Evolutionary conservation across 2,888 invertebrate species (phyloP), one percentile per base, ranked within the genome.

Genomic region (Camponotus fellah): DNA sequence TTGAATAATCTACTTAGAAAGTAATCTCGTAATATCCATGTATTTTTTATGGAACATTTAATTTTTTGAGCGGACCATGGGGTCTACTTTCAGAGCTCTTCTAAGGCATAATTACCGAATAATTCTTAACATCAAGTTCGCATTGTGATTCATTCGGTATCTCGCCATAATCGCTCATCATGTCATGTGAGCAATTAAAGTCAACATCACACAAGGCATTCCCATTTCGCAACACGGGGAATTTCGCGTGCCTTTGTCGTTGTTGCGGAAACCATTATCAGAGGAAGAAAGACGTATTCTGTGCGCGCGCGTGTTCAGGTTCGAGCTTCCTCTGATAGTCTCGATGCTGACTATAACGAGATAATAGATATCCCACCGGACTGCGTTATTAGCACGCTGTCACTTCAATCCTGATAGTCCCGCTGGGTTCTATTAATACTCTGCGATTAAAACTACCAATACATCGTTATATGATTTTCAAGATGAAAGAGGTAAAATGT

Each of bases 251-350:
- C 34, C 12, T 40, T 56, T 46, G 43, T 64, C 26, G 37, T 37
- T 68, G 56, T 74, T 56, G 21, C 60, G 77, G 77, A 83, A 83
- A 68, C n/a, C 21, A 79, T 83, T 86, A 86, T 87, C 87, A n/a
- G 64, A 71, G 49, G 80, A 75, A 84, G 82, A 77, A 86, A 83
- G 56, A 76, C 34, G 58, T 65, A 43, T 62, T 37, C 21, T 68
- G 62, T 53, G 37, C 12, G 40, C n/a, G 9, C 49, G 64, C 43
- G 62, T 60, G 72, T 1, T 26, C 14, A 26, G 12, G 49, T 32
- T 14, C 26, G 9, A 26, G 34, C 56, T 77, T 80, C 77, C 80
- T 80, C 34, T 58, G 58, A 80, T 80, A 66, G n/a, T 74, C 21
- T 26, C 60, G 72, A 80, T 71, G 17, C 37, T 8, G 46, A 80